phyloP scores from a whole-genome alignment of 2,888 invertebrate genomes.

The Thysanoteuthis rhombus region DNA sequence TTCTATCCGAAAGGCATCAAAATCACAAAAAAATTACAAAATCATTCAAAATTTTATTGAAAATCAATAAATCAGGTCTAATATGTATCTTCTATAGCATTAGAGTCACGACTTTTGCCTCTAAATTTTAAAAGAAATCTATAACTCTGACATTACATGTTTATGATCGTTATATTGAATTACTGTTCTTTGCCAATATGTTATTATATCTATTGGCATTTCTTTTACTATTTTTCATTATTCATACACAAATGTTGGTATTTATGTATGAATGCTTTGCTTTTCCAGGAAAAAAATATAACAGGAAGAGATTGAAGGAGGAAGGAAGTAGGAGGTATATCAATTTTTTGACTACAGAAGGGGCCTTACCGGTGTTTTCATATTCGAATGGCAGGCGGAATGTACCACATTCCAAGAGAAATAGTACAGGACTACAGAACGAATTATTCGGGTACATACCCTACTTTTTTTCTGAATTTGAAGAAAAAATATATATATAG shows the following conservation, averaged over 20 bases:
- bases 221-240: not conserved
- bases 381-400: conserved; percentile 23
- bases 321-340: not conserved
- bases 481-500: not conserved
- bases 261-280: not conserved
- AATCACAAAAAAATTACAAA: not conserved
- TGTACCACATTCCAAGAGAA: conserved; percentile 17
- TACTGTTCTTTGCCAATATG: not conserved
- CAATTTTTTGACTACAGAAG: not conserved
- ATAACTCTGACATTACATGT: not conserved
- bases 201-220: not conserved
- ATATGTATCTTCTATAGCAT: not conserved
- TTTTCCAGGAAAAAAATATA: not conserved
- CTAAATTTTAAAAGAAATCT: not conserved
- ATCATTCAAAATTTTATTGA: not conserved
- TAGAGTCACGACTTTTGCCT: not conserved
- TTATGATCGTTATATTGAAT: not conserved
- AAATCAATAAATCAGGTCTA: not conserved
- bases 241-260: not conserved
- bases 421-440: not conserved
- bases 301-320: not conserved
- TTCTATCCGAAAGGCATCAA: too few species aligned
- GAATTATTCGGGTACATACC: not conserved
- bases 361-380: conserved; percentile 16
- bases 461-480: not conserved